These are phyloP conservation scores for Saimiri boliviensis DNA, from an alignment of 2,113 vertebrate species.

Conservation along the genomic window DNA sequence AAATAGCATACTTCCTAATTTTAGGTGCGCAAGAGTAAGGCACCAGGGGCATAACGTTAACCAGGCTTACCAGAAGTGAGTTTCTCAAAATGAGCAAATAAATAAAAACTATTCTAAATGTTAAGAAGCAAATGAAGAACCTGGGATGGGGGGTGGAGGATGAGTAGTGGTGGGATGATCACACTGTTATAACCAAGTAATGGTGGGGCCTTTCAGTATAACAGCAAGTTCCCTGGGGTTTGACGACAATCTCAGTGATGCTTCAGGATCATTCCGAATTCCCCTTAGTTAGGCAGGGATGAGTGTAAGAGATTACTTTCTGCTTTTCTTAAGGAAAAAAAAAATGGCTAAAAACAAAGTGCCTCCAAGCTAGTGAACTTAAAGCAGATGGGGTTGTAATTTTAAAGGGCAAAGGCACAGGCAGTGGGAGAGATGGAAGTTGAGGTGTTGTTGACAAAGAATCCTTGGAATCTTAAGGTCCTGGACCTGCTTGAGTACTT, in stretches of 20 bases:
- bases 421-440: neutral
- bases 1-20: neutral
- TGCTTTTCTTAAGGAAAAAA: constrained; percentile 11
- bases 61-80: neutral
- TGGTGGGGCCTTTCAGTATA: neutral
- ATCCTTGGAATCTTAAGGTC: neutral
- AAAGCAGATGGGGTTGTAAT: neutral
- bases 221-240: neutral
- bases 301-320: constrained; percentile 39
- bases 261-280: constrained; percentile 26
- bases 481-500: neutral
- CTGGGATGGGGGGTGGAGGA: neutral
- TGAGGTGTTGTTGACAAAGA: neutral
- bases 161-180: neutral
- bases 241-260: neutral
- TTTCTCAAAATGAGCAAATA: constrained; percentile 19
- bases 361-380: neutral
- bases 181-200: neutral
- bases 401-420: neutral
- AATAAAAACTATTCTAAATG: neutral
- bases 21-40: neutral
- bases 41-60: neutral
- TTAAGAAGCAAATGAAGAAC: neutral
- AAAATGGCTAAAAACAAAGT: neutral
- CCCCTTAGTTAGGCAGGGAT: neutral